Evolutionary conservation across 2,113 vertebrate species (phyloP).

Genomic region (Bostrychus sinensis): DNA sequence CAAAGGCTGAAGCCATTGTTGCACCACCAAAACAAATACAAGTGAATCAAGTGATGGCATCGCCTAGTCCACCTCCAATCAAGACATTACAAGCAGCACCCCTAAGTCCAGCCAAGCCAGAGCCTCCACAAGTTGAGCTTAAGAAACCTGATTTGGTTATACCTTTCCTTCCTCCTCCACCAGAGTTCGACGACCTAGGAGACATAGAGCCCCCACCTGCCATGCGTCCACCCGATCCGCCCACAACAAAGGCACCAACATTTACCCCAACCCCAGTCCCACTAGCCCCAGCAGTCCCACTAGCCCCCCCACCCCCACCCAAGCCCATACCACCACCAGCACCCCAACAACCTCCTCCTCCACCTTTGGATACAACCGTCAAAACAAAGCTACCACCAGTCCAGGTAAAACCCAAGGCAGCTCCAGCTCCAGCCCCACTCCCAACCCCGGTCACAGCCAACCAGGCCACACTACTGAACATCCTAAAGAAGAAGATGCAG

Average conservation of each 20-base stretch:
- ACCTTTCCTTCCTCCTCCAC: conserved; percentile 88
- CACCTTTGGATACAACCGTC: background rate
- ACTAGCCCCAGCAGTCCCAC: background rate
- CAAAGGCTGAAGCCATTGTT: conserved; percentile 4
- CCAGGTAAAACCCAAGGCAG: conserved; percentile 43
- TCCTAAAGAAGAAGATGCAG: conserved; percentile 83
- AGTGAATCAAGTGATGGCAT: conserved; percentile 2
- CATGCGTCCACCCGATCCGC: conserved; percentile 55
- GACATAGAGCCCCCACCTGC: conserved; percentile 54
- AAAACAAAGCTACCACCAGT: conserved; percentile 49
- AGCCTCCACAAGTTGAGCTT: conserved; percentile 39
- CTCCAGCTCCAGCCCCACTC: conserved; percentile 6
- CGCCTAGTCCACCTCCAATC: conserved; percentile 15
- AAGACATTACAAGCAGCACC: background rate
- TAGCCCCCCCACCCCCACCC: background rate
- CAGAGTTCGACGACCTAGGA: conserved; percentile 82
- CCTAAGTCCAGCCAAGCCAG: conserved; percentile 8
- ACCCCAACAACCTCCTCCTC: conserved; percentile 31
- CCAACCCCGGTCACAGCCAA: conserved; percentile 47
- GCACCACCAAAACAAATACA: conserved; percentile 16
- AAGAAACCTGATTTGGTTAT: conserved; percentile 59
- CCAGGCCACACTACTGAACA: conserved; percentile 78
- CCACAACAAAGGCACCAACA: conserved; percentile 38
- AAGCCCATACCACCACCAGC: conserved; percentile 34
- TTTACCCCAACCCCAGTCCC: background rate